A percentile compares a stretch with the other conserved stretches of the same genome.
Conservation (phyloP, 1,140 invertebrate species). For the Pararge aegeria region DNA sequence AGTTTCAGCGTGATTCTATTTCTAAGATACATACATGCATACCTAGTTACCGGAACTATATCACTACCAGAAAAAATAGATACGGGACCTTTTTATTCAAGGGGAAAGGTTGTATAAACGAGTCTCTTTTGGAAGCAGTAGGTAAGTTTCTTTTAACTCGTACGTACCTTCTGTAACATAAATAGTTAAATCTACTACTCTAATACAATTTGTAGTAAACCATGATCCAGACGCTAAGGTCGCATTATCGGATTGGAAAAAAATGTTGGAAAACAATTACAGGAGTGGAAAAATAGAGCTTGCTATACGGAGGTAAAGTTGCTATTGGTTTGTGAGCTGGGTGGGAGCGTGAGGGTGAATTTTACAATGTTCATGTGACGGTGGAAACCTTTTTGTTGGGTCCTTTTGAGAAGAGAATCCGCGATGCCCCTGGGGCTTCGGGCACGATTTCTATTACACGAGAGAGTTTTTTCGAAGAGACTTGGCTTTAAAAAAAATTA, state of each 20-base stretch:
- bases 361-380: constrained; percentile 77
- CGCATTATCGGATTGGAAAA: constrained; percentile 77
- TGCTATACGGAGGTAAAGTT: constrained; percentile 45
- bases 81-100: neutral
- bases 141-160: constrained; percentile 19
- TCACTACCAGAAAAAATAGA: neutral
- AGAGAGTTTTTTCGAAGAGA: constrained; percentile 61
- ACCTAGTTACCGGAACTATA: too few relatives aligned
- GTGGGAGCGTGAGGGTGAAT: constrained; percentile 58
- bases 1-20: too few relatives aligned
- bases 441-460: constrained; percentile 75
- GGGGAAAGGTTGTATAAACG: neutral
- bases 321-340: constrained; percentile 46
- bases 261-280: constrained; percentile 61
- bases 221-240: constrained; percentile 74
- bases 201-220: constrained; percentile 79
- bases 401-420: constrained; percentile 70
- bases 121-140: neutral
- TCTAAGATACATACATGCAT: too few relatives aligned
- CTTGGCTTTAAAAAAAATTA: constrained; percentile 49
- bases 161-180: constrained; percentile 42
- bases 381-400: constrained; percentile 74
- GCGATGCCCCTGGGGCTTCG: constrained; percentile 64
- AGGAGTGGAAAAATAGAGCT: constrained; percentile 43
- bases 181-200: constrained; percentile 76